Conservation (phyloP, 2,888 invertebrate genomes). For the Cryptocephalus primarius region DNA sequence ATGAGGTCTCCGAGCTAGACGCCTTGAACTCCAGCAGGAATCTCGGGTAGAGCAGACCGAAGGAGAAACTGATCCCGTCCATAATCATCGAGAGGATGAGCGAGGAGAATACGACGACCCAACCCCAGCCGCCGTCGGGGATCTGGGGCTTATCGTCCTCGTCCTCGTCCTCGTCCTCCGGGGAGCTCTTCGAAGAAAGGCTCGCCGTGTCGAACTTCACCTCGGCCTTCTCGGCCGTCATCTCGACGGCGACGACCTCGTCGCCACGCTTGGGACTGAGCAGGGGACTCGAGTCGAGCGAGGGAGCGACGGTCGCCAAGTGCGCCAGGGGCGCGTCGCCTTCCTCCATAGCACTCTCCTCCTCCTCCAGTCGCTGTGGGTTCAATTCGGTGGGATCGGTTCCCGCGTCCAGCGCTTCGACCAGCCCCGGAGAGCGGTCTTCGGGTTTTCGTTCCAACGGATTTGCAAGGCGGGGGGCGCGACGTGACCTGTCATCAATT, state of each 20-base stretch:
- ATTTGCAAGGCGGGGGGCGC: constrained; percentile 42
- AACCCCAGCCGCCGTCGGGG: constrained; percentile 81
- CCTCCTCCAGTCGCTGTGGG: not conserved
- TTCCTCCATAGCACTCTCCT: not conserved
- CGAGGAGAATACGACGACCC: constrained; percentile 80
- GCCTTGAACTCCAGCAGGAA: constrained; percentile 74
- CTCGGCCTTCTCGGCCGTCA: constrained; percentile 12
- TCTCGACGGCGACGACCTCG: constrained; percentile 6
- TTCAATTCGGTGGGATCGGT: constrained; percentile 19
- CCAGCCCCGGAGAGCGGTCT: constrained; percentile 46
- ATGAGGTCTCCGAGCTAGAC: constrained; percentile 73
- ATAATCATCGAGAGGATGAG: constrained; percentile 80
- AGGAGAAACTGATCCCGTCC: constrained; percentile 88
- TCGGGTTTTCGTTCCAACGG: constrained; percentile 46
- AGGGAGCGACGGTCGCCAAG: constrained; percentile 16
- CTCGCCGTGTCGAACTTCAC: constrained; percentile 13
- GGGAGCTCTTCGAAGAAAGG: constrained; percentile 3
- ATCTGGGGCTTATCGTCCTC: constrained; percentile 40
- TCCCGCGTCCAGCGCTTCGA: constrained; percentile 29
- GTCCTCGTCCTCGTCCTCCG: constrained; percentile 35
- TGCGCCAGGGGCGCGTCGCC: constrained; percentile 15
- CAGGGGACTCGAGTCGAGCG: constrained; percentile 18
- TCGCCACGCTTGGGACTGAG: constrained; percentile 8
- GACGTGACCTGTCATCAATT: constrained; percentile 46
- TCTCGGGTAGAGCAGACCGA: constrained; percentile 78